These are phyloP conservation scores for Lophius americanus DNA, from an alignment of 2,797 vertebrate species.

Conservation along the genomic window DNA sequence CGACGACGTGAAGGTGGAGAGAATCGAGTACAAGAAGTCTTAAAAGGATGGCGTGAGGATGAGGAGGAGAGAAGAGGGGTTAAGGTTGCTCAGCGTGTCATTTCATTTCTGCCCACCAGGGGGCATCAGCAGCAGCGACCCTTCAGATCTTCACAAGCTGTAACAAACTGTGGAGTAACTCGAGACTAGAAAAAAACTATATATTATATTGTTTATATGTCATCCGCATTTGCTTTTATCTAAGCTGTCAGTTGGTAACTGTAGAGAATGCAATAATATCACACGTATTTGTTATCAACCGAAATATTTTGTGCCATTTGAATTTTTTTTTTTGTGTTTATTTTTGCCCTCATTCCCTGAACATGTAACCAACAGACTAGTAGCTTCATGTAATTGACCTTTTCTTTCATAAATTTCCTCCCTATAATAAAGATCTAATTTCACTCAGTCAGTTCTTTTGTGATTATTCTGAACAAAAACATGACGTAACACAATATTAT, in stretches of 20 bases:
- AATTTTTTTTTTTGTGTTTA: slow-evolving; percentile 28
- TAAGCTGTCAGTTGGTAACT: slow-evolving; percentile 54
- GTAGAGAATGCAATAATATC: slow-evolving; percentile 70
- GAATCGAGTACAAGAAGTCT: slow-evolving; percentile 98
- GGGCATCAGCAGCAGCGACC: slow-evolving; percentile 55
- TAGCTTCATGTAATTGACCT: slow-evolving; percentile 41
- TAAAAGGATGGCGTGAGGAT: slow-evolving; percentile 66
- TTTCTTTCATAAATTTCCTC: slow-evolving; percentile 31
- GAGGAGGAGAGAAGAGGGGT: slow-evolving; percentile 11
- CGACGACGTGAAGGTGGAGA: slow-evolving; percentile 98
- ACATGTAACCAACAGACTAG: slow-evolving; percentile 45
- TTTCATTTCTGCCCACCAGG: slow-evolving; percentile 77
- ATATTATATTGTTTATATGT: slow-evolving; percentile 79
- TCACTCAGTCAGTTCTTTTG: slow-evolving; percentile 41
- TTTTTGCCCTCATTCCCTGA: slow-evolving; percentile 16
- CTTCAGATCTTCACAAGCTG: slow-evolving; percentile 58
- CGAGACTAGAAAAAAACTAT: slow-evolving; percentile 62
- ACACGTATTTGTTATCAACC: slow-evolving; percentile 65
- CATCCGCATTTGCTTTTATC: slow-evolving; percentile 60
- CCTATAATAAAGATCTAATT: slow-evolving; percentile 70
- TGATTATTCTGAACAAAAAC: background rate
- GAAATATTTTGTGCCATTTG: slow-evolving; percentile 71
- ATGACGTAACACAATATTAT: no score
- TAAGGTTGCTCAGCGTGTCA: slow-evolving; percentile 42
- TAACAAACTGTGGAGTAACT: slow-evolving; percentile 61